A percentile compares a stretch with the other conserved stretches of the same genome.
These are phyloP conservation scores for Metellina segmentata DNA, from an alignment of 2,888 invertebrate species.

Conservation along the genomic window DNA sequence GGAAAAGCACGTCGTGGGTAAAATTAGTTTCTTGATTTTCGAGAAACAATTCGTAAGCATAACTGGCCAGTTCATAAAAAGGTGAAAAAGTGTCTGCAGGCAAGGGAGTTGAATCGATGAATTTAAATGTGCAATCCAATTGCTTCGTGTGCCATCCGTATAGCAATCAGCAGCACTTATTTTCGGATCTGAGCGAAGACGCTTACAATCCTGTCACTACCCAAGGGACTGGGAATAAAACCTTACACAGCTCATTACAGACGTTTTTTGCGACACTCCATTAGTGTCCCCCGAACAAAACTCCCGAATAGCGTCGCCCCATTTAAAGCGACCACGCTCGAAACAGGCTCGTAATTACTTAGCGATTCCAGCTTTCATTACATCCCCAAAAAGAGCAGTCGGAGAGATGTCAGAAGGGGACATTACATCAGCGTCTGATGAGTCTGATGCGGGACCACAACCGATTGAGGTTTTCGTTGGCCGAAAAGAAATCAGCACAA, in stretches of 20 bases:
- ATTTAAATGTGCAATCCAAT: neutral
- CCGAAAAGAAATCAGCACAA: slow-evolving; percentile 63
- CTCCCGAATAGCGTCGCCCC: neutral
- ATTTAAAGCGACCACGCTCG: neutral
- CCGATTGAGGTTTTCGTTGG: slow-evolving; percentile 61
- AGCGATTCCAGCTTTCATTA: neutral
- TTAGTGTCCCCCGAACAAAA: neutral
- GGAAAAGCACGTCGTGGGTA: too few species aligned
- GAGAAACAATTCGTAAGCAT: too few species aligned
- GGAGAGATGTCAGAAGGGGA: slow-evolving; percentile 9
- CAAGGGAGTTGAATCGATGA: neutral
- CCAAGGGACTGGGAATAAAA: slow-evolving; percentile 4
- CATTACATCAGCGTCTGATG: slow-evolving; percentile 22
- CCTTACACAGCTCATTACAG: neutral
- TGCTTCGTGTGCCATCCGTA: neutral
- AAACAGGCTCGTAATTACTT: slow-evolving; percentile 13
- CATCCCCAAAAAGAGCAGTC: slow-evolving; percentile 13
- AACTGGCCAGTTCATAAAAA: too few species aligned
- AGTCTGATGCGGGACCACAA: slow-evolving; percentile 32
- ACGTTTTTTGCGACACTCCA: slow-evolving; percentile 12
- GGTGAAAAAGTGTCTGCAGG: neutral
- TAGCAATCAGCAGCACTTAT: neutral
- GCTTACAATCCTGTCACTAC: too few species aligned
- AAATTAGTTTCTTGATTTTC: too few species aligned
- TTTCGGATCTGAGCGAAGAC: neutral